Percentiles rank a stretch among this genome's conserved stretches.
Conservation (phyloP, 1,140 invertebrate species). For the Hesperophylax magnus region DNA sequence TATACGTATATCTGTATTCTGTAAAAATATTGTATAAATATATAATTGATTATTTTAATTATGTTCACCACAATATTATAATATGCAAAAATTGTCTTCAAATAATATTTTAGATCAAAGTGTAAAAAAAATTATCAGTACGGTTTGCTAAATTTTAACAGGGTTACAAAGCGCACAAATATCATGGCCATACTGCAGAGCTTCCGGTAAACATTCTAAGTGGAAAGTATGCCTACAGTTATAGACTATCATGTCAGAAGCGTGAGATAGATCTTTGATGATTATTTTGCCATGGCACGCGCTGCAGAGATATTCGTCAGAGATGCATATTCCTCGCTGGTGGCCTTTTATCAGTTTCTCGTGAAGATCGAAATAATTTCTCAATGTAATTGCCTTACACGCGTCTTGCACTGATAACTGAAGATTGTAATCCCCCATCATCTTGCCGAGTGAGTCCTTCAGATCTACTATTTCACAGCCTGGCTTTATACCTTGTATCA, state of each 20-base stretch:
- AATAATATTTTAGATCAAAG: too few relatives aligned
- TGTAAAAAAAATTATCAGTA: background rate
- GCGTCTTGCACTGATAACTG: conserved; percentile 93
- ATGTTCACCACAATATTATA: too few relatives aligned
- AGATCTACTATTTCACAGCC: conserved; percentile 91
- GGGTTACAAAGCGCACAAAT: conserved; percentile 75
- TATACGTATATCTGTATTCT: too few relatives aligned
- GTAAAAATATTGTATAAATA: too few relatives aligned
- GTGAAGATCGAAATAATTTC: conserved; percentile 92
- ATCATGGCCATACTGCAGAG: conserved; percentile 63
- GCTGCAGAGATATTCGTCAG: conserved; percentile 82
- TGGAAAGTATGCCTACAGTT: conserved; percentile 94
- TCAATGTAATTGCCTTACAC: conserved; percentile 88
- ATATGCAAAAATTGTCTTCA: too few relatives aligned
- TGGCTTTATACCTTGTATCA: conserved; percentile 88
- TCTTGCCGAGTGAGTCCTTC: conserved; percentile 92
- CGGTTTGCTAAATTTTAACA: conserved; percentile 63
- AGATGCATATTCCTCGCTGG: conserved; percentile 81
- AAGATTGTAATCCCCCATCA: conserved; percentile 95
- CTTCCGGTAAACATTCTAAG: conserved; percentile 81
- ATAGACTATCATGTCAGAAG: conserved; percentile 84
- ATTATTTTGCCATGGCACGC: conserved; percentile 83
- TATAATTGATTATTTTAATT: too few relatives aligned
- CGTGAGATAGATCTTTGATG: conserved; percentile 75
- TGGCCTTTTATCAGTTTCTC: conserved; percentile 84